Evolutionary conservation across 92 coral and sea anemone genomes (phyloP).

Genomic region (Umimayanthus chanpuru): DNA sequence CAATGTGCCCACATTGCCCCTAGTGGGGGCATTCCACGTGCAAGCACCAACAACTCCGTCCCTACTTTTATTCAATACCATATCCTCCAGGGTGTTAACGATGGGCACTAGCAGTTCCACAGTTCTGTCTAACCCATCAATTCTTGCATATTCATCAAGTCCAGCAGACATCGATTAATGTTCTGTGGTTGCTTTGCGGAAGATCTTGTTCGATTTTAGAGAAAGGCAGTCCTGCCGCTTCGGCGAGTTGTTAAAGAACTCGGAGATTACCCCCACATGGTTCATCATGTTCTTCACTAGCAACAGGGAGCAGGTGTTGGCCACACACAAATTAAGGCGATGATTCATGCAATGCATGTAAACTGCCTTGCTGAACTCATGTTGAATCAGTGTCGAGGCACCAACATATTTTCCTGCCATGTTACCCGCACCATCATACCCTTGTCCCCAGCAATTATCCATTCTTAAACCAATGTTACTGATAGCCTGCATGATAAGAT

Average conservation of each 20-base stretch:
- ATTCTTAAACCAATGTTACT: too few relatives aligned
- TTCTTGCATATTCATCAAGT: constrained; percentile 42
- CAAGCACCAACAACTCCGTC: too few relatives aligned
- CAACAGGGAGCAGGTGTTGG: constrained; percentile 53
- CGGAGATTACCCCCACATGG: constrained; percentile 23
- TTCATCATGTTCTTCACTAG: constrained; percentile 44
- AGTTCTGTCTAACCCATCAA: constrained; percentile 45
- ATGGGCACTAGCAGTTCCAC: background rate
- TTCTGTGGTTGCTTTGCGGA: constrained; percentile 44
- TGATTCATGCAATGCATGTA: constrained; percentile 60
- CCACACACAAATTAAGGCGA: constrained; percentile 62
- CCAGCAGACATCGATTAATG: constrained; percentile 35
- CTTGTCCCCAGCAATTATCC: too few relatives aligned
- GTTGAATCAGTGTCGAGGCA: constrained; percentile 30
- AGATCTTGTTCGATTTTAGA: constrained; percentile 42
- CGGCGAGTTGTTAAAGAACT: constrained; percentile 26
- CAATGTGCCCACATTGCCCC: too few relatives aligned
- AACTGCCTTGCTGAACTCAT: constrained; percentile 47
- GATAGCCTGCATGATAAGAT: too few relatives aligned
- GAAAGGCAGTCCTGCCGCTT: constrained; percentile 51
- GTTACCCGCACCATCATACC: constrained; percentile 41
- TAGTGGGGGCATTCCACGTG: too few relatives aligned
- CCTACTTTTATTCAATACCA: too few relatives aligned
- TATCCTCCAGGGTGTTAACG: background rate
- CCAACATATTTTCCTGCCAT: constrained; percentile 37